phyloP scores from a whole-genome alignment of 2,888 invertebrate genomes.

The Hydrotaea diabolus region DNA sequence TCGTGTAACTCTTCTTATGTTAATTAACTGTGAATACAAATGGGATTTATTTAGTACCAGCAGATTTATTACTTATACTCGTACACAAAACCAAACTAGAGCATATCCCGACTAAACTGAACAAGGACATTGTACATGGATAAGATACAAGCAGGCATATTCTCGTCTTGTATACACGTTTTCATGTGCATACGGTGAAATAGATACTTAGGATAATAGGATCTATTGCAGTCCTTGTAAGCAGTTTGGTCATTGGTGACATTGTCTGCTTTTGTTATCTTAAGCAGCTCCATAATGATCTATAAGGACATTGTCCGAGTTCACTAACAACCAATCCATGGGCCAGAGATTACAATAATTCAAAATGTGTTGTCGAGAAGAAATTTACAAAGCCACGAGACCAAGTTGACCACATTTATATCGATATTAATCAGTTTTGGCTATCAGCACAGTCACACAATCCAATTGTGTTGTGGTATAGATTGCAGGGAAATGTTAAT shows the following conservation, averaged over 20 bases:
- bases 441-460: not conserved
- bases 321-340: not conserved
- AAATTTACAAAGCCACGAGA: not conserved
- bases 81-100: conserved; percentile 13
- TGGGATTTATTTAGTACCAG: conserved; percentile 64
- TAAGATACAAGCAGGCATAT: no score
- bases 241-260: no score
- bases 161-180: not conserved
- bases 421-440: conserved; percentile 8
- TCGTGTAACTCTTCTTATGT: conserved; percentile 66
- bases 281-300: not conserved
- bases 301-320: not conserved
- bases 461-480: not conserved
- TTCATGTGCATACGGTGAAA: not conserved
- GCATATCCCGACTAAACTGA: not conserved
- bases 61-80: conserved; percentile 59
- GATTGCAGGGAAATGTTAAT: not conserved
- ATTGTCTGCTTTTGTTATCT: conserved; percentile 6
- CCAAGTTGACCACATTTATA: not conserved
- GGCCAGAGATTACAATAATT: not conserved
- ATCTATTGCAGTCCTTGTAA: not conserved
- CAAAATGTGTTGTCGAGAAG: not conserved
- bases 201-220: not conserved
- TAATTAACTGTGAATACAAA: conserved; percentile 68
- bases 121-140: conserved; percentile 1